Evolutionary conservation across 2,797 vertebrate genomes (phyloP), one percentile per base, ranked within the genome.

Genomic region (Notoglanidium macrostoma): DNA sequence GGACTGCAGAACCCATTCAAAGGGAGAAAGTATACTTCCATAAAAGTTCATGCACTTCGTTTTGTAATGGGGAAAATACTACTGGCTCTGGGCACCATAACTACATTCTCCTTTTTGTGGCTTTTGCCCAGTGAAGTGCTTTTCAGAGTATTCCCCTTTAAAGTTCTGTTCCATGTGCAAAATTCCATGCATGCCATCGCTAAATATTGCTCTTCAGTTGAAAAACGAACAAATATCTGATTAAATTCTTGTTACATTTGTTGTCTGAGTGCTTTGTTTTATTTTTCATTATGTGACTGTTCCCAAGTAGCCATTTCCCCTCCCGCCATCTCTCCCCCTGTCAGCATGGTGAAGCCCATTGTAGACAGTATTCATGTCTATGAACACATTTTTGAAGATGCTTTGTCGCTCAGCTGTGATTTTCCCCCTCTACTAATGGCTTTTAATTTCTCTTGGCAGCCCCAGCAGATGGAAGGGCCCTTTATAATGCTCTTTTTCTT

Each of bases 131-230:
- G 90, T 92, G 89, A 94, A 94, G 92, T 94, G 92, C 93, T 94
- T 94, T 93, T 93, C 93, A 94, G 94, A 93, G 96, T 96, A 97
- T 97, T 97, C 97, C 97, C 97, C 96, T 96, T 97, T 97, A 97
- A 98, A 98, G 92, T 96, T 95, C 94, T 96, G 95, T 96, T 98
- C 95, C 96, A 96, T 97, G 96, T 96, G 97, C 97, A 96, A 96
- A 95, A 95, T 96, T 95, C 96, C 97, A 96, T 96, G 98, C 98
- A 98, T 99, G 98, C 96, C 94, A 97, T 96, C 94, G 94, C 95
- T 97, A 93, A 95, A 96, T 98, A 96, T 97, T 95, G 97, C 97
- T 97, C 94, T 94, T 95, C 94, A 94, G 94, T 96, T 95, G 92
- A 89, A 89, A 83, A 82, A 93, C 86, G 54, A 83, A 90, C 85